Conservation (phyloP, 2,888 invertebrate genomes). For the Nyleta sp. region DNA sequence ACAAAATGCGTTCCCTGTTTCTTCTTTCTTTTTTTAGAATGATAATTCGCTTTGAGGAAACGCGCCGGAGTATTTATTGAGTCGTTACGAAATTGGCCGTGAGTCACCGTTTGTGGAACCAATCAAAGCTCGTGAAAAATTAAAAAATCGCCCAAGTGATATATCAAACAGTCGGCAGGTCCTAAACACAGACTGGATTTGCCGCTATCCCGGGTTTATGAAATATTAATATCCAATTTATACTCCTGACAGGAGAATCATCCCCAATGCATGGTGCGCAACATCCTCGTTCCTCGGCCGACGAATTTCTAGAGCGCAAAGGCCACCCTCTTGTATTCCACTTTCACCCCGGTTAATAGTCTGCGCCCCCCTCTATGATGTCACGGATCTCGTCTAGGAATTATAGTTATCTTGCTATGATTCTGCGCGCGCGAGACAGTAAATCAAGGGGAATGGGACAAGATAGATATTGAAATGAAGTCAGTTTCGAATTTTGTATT, state of each 20-base stretch:
- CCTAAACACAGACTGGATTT: constrained; percentile 56
- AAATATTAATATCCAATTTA: constrained; percentile 80
- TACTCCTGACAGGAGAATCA: constrained; percentile 73
- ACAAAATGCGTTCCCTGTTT: too few species aligned
- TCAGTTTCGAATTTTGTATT: too few species aligned
- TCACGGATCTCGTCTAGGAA: constrained; percentile 21
- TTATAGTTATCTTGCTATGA: constrained; percentile 52
- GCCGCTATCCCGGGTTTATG: constrained; percentile 70
- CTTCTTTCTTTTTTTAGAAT: too few species aligned
- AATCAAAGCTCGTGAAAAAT: constrained; percentile 13
- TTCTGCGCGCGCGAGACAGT: constrained; percentile 11
- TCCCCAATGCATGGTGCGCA: constrained; percentile 62
- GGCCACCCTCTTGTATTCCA: constrained; percentile 49
- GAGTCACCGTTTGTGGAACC: constrained; percentile 17
- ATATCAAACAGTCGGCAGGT: constrained; percentile 50
- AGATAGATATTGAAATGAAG: constrained; percentile 37
- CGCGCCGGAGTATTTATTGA: constrained; percentile 11
- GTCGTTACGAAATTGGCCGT: constrained; percentile 5
- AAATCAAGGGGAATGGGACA: constrained; percentile 21
- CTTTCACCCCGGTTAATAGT: constrained; percentile 52
- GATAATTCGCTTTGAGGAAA: too few species aligned
- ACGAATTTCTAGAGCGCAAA: background rate
- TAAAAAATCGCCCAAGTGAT: constrained; percentile 34
- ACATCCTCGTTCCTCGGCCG: constrained; percentile 10
- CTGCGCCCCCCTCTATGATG: constrained; percentile 23